Percentiles rank a stretch among this genome's conserved stretches.
phyloP scores from a whole-genome alignment of 1,140 invertebrate genomes.

The Cyclargus thomasi region DNA sequence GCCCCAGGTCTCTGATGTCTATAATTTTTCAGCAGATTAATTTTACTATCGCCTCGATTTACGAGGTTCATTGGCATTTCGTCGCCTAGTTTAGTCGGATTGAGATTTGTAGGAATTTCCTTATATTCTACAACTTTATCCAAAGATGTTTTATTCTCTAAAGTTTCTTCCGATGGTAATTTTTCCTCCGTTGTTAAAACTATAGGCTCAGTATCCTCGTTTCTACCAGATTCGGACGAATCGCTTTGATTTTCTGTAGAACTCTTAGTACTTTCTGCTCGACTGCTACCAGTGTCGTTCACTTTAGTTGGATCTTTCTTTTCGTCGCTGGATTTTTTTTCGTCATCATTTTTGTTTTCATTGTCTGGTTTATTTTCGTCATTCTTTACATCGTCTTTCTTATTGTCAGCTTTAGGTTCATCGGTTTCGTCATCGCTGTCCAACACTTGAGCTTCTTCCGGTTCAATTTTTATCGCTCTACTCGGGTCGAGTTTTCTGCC shows the following conservation, averaged over 20 bases:
- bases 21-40: constrained; percentile 71
- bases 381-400: constrained; percentile 25
- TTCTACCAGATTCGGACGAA: not conserved
- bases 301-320: not conserved
- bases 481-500: constrained; percentile 42
- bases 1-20: constrained; percentile 58
- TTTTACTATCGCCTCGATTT: constrained; percentile 52
- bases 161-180: constrained; percentile 57
- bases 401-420: constrained; percentile 21
- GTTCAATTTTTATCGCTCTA: constrained; percentile 34
- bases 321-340: not conserved
- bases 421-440: constrained; percentile 61
- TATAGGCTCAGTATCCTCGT: constrained; percentile 32
- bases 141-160: constrained; percentile 40
- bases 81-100: constrained; percentile 25
- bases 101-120: constrained; percentile 19
- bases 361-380: constrained; percentile 23
- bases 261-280: constrained; percentile 1
- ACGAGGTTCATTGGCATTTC: constrained; percentile 32
- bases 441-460: constrained; percentile 58
- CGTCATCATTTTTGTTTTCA: constrained; percentile 18
- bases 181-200: constrained; percentile 67
- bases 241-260: constrained; percentile 16
- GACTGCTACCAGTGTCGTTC: not conserved
- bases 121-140: constrained; percentile 27